These are phyloP conservation scores for Erebia ligea DNA, from an alignment of 2,888 invertebrate species.

Conservation along the genomic window DNA sequence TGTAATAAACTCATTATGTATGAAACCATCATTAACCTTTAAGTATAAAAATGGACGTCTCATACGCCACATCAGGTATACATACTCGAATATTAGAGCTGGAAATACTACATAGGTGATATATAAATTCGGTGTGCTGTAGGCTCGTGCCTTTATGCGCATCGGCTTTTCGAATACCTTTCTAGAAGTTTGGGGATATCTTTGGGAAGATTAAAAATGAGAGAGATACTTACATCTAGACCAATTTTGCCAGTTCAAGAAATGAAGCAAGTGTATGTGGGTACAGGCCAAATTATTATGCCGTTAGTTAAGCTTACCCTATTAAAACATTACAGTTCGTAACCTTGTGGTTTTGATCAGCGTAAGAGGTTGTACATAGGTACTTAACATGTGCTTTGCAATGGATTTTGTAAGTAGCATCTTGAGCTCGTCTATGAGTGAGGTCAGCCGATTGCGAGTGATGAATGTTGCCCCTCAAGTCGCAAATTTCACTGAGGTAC, in stretches of 20 bases:
- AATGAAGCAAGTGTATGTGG: too few relatives aligned
- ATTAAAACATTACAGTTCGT: not conserved
- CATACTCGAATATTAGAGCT: not conserved
- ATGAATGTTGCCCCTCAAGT: slow-evolving; percentile 12
- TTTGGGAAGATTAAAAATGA: too few relatives aligned
- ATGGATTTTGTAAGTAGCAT: slow-evolving; percentile 4
- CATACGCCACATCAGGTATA: not conserved
- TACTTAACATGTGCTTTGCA: slow-evolving; percentile 1
- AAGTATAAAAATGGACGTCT: not conserved
- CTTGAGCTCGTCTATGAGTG: slow-evolving; percentile 8
- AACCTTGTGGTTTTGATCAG: not conserved
- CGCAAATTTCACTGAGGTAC: slow-evolving; percentile 7
- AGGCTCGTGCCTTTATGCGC: not conserved
- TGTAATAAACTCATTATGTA: not conserved
- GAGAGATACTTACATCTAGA: too few relatives aligned
- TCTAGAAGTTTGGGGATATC: too few relatives aligned
- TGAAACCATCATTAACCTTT: not conserved
- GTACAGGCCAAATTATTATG: not conserved
- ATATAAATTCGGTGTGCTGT: not conserved
- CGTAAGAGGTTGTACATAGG: not conserved
- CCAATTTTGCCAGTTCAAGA: too few relatives aligned
- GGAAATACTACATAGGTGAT: not conserved
- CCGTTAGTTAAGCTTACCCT: not conserved
- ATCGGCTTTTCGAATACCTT: not conserved
- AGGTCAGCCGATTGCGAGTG: slow-evolving; percentile 9